phyloP scores from a whole-genome alignment of 2,888 invertebrate species.

The Aspidapion aeneum region DNA sequence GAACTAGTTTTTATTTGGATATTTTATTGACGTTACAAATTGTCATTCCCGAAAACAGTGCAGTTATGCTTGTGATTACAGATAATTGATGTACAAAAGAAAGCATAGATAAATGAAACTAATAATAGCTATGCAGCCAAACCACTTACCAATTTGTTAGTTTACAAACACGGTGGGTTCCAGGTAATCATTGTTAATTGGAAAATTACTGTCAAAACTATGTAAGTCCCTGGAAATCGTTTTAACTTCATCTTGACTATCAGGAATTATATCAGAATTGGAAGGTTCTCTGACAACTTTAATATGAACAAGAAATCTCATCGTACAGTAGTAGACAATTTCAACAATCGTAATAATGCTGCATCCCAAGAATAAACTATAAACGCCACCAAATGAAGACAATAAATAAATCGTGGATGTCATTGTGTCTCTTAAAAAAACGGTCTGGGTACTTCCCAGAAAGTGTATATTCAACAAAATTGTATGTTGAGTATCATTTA shows the following conservation, averaged over 20 bases:
- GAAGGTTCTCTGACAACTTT: neutral
- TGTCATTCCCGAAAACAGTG: conserved; percentile 45
- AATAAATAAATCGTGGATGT: conserved; percentile 42
- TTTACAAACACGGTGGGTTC: neutral
- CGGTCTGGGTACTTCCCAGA: conserved; percentile 34
- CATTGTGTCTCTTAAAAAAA: conserved; percentile 37
- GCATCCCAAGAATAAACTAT: conserved; percentile 47
- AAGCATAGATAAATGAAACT: too few relatives aligned
- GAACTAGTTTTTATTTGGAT: conserved; percentile 32
- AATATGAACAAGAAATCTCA: neutral
- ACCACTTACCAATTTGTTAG: neutral
- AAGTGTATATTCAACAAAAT: conserved; percentile 38
- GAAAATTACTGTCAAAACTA: neutral
- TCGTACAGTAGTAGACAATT: conserved; percentile 42
- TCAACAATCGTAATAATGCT: conserved; percentile 46
- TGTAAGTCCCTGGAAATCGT: neutral
- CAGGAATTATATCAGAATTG: neutral
- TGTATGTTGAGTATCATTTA: conserved; percentile 25
- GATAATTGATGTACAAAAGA: too few relatives aligned
- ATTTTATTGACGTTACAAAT: conserved; percentile 42
- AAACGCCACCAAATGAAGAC: conserved; percentile 47
- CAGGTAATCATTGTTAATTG: neutral
- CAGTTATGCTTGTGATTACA: conserved; percentile 34
- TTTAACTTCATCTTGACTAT: neutral
- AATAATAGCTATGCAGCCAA: too few relatives aligned